Evolutionary conservation across 1,140 invertebrate genomes (phyloP).

Genomic region (Bombus huntii): DNA sequence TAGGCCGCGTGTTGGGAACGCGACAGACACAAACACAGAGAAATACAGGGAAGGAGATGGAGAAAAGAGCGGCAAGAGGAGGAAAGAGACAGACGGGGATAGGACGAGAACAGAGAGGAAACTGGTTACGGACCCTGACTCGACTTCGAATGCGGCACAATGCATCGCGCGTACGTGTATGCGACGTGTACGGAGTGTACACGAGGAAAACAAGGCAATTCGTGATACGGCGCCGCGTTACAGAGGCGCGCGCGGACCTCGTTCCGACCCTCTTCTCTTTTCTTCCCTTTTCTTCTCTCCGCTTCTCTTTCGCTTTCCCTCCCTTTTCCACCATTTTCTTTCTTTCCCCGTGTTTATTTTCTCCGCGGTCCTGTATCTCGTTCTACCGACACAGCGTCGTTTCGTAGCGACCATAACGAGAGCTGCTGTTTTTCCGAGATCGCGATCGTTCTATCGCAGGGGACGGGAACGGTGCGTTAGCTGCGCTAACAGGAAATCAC

Average conservation of each 20-base stretch:
- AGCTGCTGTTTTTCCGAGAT: background rate
- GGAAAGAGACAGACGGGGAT: background rate
- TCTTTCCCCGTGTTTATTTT: slow-evolving; percentile 11
- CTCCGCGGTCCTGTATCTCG: background rate
- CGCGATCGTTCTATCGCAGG: background rate
- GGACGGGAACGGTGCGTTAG: background rate
- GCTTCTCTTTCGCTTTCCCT: background rate
- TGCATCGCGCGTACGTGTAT: slow-evolving; percentile 48
- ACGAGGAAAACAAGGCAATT: slow-evolving; percentile 63
- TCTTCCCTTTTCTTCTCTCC: slow-evolving; percentile 15
- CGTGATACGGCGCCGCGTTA: slow-evolving; percentile 30
- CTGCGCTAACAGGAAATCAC: background rate
- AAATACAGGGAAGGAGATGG: background rate
- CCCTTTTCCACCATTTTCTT: background rate
- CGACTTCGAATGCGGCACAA: slow-evolving; percentile 59
- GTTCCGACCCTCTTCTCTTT: background rate
- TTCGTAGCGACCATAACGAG: slow-evolving; percentile 13
- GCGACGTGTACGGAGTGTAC: slow-evolving; percentile 32
- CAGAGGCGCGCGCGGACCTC: slow-evolving; percentile 40
- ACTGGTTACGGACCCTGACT: slow-evolving; percentile 43
- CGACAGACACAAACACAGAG: background rate
- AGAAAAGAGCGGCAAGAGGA: background rate
- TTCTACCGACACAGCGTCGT: background rate
- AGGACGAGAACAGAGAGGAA: background rate
- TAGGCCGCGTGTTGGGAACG: slow-evolving; percentile 14